Evolutionary conservation across 2,888 invertebrate species (phyloP), one percentile per base, ranked within the genome.

Genomic region (Cheilosia vernalis): DNA sequence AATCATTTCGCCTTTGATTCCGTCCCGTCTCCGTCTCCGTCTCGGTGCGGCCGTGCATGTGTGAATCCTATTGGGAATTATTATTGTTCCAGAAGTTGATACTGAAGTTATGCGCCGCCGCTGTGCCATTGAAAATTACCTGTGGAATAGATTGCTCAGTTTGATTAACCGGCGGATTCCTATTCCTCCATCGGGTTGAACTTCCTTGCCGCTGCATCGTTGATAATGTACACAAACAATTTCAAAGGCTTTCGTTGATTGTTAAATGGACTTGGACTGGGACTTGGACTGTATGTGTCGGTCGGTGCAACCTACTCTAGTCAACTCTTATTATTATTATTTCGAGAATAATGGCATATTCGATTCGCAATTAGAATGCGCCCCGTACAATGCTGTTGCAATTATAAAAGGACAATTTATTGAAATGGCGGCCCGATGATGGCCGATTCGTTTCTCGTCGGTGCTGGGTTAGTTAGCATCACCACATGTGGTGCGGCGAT

Each of bases 1-100:
- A 85, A 85, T 85, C 85, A 85, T 85, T 85, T 85, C 70, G 84
- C 84, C 84, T 85, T 85, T 85, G 84, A 85, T 81, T 81, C 63
- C n/a, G 70, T 76, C 85, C 47, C 74, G 80, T 84, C 69, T 60
- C 47, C 74, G 80, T 84, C 69, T 60, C 10, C n/a, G 53, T 55
- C 42, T 30, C 30, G 30, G 30, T 60, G 21, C 19, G 6, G 27
- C 27, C 1, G 56, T 44, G 69, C 74, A 55, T 78, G 72, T 67
- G 63, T 76, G 53, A 60, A 84, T 84, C 83, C 81, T 72, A 81
- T 81, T 74, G 85, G 81, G 85, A 85, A 76, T 85, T 85, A 76
- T 81, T 80, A 81, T 76, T 85, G 81, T 81, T 85, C 56, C 30
- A 74, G 58, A 64, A 84, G 74, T 64, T 70, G 63, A 40, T 10